A percentile compares a stretch with the other conserved stretches of the same genome.
Conservation (phyloP, 1,140 invertebrate genomes). For the Gerris buenoi region DNA sequence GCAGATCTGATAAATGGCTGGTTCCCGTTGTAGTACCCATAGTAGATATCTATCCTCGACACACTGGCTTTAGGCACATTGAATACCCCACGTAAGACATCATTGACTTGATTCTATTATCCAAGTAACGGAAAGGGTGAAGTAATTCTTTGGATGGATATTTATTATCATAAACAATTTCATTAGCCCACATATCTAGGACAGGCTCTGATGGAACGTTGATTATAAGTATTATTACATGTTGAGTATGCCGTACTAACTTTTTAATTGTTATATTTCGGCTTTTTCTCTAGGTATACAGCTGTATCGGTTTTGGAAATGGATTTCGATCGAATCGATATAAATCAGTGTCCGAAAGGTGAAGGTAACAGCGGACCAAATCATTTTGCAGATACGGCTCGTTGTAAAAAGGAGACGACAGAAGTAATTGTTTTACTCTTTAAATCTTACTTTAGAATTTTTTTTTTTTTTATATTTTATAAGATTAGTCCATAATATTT, state of each 20-base stretch:
- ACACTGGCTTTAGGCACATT: slow-evolving; percentile 85
- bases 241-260: no score
- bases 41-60: slow-evolving; percentile 86
- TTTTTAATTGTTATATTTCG: slow-evolving; percentile 10
- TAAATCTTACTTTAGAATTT: no score
- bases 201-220: no score
- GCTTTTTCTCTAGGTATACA: slow-evolving; percentile 61
- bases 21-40: slow-evolving; percentile 84
- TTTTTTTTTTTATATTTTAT: background rate
- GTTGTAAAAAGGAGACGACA: slow-evolving; percentile 85
- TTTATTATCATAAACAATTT: no score
- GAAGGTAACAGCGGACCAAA: slow-evolving; percentile 79
- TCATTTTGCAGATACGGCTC: slow-evolving; percentile 72
- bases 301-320: slow-evolving; percentile 85
- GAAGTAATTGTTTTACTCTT: no score
- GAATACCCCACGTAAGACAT: slow-evolving; percentile 82
- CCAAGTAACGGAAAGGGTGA: no score
- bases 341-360: slow-evolving; percentile 88
- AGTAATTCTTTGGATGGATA: no score
- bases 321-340: slow-evolving; percentile 93
- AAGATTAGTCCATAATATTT: background rate
- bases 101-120: no score
- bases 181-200: no score
- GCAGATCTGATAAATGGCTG: slow-evolving; percentile 87
- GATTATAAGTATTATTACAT: no score